Evolutionary conservation across 2,797 vertebrate genomes (phyloP).

Genomic region (Sebastes oblongus): DNA sequence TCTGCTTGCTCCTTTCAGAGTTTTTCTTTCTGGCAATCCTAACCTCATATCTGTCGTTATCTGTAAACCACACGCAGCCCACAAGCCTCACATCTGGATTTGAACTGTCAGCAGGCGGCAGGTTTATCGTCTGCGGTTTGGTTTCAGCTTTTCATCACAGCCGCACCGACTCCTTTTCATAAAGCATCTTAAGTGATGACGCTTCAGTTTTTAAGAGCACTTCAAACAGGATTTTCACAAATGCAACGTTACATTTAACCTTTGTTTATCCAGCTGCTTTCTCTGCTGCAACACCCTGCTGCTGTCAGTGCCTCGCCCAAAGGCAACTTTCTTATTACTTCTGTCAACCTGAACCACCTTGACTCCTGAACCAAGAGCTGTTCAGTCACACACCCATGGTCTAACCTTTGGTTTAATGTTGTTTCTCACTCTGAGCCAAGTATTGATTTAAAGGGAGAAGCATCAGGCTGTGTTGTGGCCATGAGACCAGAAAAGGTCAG

Average conservation of each 20-base stretch:
- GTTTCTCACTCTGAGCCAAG: not conserved
- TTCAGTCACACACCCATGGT: not conserved
- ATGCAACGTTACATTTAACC: not conserved
- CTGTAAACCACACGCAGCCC: constrained; percentile 7
- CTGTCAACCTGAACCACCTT: not conserved
- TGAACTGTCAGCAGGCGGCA: constrained; percentile 21
- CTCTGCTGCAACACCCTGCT: not conserved
- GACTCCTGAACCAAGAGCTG: not conserved
- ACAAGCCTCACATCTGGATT: constrained; percentile 23
- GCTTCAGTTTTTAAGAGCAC: not conserved
- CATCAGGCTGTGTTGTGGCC: not conserved
- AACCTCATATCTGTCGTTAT: not conserved
- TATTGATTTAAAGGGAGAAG: constrained; percentile 21
- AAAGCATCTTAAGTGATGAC: constrained; percentile 6
- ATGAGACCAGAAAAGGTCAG: constrained; percentile 6
- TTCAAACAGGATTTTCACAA: constrained; percentile 1
- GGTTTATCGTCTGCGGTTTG: not conserved
- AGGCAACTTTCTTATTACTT: constrained; percentile 1
- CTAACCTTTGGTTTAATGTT: not conserved
- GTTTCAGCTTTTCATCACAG: constrained; percentile 15
- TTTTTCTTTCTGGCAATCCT: not conserved
- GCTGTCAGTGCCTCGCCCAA: not conserved
- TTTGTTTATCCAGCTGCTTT: constrained; percentile 1
- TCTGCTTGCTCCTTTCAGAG: not conserved
- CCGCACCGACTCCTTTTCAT: not conserved